Conservation (phyloP, 1,140 invertebrate species). For the Cyclina sinensis region DNA sequence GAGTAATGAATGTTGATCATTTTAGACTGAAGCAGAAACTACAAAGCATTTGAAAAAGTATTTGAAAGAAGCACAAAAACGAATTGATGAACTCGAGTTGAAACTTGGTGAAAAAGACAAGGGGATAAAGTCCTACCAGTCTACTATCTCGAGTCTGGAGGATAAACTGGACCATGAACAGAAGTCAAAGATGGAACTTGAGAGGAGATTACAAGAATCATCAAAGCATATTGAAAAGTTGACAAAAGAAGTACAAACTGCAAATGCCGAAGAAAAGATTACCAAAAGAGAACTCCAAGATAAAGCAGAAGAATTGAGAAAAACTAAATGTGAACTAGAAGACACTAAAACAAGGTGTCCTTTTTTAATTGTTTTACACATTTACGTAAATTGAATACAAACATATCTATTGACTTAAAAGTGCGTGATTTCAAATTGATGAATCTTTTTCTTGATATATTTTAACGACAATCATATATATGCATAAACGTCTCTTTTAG, state of each 20-base stretch:
- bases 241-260: neutral
- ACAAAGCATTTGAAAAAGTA: neutral
- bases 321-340: neutral
- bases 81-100: neutral
- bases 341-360: neutral
- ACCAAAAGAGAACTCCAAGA: neutral
- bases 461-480: neutral
- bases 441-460: too few relatives aligned
- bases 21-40: neutral
- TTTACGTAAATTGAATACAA: too few relatives aligned
- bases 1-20: too few relatives aligned
- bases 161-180: neutral
- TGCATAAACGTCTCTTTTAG: neutral
- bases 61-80: neutral
- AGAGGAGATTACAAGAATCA: neutral
- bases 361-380: too few relatives aligned
- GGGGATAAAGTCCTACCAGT: neutral
- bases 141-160: neutral
- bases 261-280: neutral
- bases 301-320: neutral
- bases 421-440: too few relatives aligned
- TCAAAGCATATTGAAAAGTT: neutral
- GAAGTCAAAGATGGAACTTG: neutral
- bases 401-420: too few relatives aligned
- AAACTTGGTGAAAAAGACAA: neutral